A percentile compares a stretch with the other conserved stretches of the same genome.
Conservation (phyloP, 2,888 invertebrate species). For the Lasioglossum pauxillum region DNA sequence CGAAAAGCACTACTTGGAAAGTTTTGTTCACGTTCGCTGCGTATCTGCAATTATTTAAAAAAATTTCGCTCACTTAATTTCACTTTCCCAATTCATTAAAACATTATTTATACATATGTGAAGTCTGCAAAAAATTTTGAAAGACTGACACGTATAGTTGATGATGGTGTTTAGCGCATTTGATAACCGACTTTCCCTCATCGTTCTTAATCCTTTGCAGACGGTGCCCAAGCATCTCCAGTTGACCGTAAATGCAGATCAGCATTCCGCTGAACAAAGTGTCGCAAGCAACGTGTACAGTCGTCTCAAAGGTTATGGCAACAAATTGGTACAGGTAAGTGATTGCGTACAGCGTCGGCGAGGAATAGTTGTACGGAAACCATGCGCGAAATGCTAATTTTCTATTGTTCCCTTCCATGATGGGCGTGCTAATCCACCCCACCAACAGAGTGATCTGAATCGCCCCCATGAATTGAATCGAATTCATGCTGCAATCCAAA, state of each 20-base stretch:
- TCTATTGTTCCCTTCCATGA: conserved; percentile 21
- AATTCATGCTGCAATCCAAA: no score
- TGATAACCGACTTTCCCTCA: neutral
- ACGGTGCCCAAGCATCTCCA: conserved; percentile 67
- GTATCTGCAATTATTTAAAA: neutral
- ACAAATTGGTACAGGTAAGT: conserved; percentile 48
- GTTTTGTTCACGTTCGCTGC: conserved; percentile 25
- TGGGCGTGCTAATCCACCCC: neutral
- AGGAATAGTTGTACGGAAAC: conserved; percentile 60
- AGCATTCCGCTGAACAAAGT: conserved; percentile 66
- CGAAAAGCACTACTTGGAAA: neutral
- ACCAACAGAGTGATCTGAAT: conserved; percentile 4
- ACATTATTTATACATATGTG: no score
- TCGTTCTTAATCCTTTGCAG: conserved; percentile 23
- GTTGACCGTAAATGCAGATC: conserved; percentile 66
- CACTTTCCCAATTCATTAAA: no score
- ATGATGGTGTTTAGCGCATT: conserved; percentile 51
- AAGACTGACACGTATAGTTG: conserved; percentile 50
- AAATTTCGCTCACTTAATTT: no score
- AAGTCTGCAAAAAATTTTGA: no score
- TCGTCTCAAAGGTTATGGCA: conserved; percentile 39
- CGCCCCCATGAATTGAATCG: neutral
- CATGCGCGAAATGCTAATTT: conserved; percentile 42
- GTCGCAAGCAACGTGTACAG: conserved; percentile 66
- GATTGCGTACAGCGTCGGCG: conserved; percentile 28